These are phyloP conservation scores for Ploceus nigricollis DNA, from an alignment of 2,113 vertebrate genomes.

Conservation along the genomic window DNA sequence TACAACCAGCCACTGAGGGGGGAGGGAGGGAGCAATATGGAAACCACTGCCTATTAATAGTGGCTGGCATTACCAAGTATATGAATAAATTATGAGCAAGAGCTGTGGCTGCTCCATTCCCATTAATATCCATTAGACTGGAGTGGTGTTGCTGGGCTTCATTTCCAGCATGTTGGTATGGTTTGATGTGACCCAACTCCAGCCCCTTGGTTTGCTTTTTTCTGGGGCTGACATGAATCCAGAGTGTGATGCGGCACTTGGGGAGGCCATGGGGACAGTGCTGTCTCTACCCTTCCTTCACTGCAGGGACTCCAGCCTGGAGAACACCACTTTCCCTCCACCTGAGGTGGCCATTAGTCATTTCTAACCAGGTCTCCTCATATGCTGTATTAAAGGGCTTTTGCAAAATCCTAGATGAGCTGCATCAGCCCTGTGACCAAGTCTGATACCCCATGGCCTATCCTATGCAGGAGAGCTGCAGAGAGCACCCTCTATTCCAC, in stretches of 20 bases:
- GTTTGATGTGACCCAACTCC: background rate
- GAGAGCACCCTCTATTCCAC: background rate
- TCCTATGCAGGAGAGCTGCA: background rate
- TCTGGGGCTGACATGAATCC: background rate
- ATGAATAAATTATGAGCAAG: constrained; percentile 42
- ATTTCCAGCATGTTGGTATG: accelerated
- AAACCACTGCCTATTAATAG: constrained; percentile 26
- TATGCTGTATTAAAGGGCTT: background rate
- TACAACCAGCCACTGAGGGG: background rate
- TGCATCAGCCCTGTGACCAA: background rate
- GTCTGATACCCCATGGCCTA: background rate
- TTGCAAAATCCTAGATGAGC: background rate
- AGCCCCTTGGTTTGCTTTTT: background rate
- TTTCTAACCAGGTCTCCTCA: background rate
- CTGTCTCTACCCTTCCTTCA: background rate
- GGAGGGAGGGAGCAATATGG: background rate
- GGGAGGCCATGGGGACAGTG: background rate
- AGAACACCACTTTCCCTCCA: background rate
- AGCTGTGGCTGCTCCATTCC: background rate
- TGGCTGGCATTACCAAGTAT: background rate
- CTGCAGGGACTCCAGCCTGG: background rate
- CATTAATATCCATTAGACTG: background rate
- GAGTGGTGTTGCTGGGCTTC: background rate
- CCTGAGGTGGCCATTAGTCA: accelerated
- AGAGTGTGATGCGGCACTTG: background rate